Conservation (phyloP, 2,797 vertebrate species). For the Nyctibius grandis region DNA sequence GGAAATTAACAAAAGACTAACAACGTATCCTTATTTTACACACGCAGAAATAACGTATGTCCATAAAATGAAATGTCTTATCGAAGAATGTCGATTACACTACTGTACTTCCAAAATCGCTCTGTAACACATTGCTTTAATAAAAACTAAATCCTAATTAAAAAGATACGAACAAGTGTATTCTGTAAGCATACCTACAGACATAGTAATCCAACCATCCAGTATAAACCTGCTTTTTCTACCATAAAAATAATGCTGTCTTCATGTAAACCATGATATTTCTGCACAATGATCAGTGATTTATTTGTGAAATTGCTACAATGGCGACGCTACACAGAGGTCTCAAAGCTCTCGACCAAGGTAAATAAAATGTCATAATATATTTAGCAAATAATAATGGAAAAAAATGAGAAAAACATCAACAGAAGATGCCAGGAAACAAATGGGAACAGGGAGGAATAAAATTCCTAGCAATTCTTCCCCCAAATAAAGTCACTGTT, state of each 20-base stretch:
- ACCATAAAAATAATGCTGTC: constrained; percentile 24
- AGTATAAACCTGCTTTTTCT: background rate
- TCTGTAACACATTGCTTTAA: constrained; percentile 9
- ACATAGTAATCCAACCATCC: background rate
- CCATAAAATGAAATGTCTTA: constrained; percentile 38
- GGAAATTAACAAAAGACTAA: constrained; percentile 69
- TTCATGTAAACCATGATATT: constrained; percentile 8
- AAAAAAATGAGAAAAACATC: constrained; percentile 21
- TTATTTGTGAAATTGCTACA: constrained; percentile 55
- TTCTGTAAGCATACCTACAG: background rate
- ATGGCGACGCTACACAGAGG: background rate
- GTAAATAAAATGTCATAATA: constrained; percentile 63
- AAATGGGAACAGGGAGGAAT: background rate
- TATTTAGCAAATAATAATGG: constrained; percentile 55
- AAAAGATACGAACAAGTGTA: background rate
- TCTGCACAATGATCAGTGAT: background rate
- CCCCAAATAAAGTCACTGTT: background rate
- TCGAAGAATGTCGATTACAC: background rate
- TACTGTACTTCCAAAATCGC: background rate
- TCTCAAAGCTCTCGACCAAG: constrained; percentile 24
- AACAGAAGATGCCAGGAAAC: background rate
- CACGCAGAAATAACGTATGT: constrained; percentile 37
- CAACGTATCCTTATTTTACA: constrained; percentile 53
- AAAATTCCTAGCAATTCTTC: background rate
- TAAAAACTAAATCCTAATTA: constrained; percentile 45